Base-by-base conservation (phyloP, 2,113 vertebrate genomes). In the Pachycephala philippinensis region DNA sequence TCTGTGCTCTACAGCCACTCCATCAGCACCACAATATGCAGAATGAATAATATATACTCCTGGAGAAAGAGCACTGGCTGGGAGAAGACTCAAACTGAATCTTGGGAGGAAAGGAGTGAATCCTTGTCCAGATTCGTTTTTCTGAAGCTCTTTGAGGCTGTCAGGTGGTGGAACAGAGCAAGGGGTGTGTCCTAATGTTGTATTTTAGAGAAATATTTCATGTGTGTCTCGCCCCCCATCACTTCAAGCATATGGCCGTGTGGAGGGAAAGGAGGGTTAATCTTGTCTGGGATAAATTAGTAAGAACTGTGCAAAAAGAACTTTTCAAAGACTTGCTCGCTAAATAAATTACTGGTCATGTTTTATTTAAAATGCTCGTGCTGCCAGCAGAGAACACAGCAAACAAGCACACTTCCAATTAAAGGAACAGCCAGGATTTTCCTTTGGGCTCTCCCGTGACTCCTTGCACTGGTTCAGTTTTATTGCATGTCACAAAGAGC, bases 321-420 rank as follows among this genome's bases (percentile, higher is more conserved):
- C 79, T 92, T 97, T 95, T 96, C 97, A 89, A 95, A 97, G 88
- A 15, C 83, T 83, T 78, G 26, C 95, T 84, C 94, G 95, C 97
- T 98, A 98, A 98, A 98, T 98, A 98, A 98, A 98, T 98, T 91
- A 98, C 97, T 4, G 52, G 61, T 96, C 90, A 97, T 98, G 91
- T 97, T 98, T 98, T 97, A 98, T 98, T 98, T 93, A 98, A 89
- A 75, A 45, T 37, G 45, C 79, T 96, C 12, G 1, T 3, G 13
- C 91, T 96, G 90, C 94, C 91, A 87, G 80, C 86, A 76, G 96
- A 96, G 96, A 97, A 90, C 86, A 84, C 7, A 26, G 50, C 59
- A 86, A 95, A 96, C 45, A 93, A 78, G 79, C 21, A 10, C 66
- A 13, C 72, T 97, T 97, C 69, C 95, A 84, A 77, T 97, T 97